Evolutionary conservation across 2,113 vertebrate genomes (phyloP), one percentile per base, ranked within the genome.

Genomic region (Lophius piscatorius): DNA sequence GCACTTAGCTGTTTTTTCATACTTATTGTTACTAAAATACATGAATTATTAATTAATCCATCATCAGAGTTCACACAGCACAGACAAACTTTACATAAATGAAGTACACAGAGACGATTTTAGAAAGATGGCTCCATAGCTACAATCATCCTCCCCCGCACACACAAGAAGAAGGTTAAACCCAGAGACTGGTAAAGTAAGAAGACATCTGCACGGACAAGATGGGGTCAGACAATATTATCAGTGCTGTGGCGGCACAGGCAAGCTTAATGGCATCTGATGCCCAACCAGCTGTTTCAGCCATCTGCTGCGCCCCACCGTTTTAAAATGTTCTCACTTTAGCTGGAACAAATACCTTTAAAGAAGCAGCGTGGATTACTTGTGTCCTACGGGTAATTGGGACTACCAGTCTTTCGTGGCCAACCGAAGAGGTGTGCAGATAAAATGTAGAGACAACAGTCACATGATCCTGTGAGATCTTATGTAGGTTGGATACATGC

Each of bases 221-320:
- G 58, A 76, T 59, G 63, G 34, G 54, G 34, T 44, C 51, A 67
- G 63, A 70, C 59, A 73, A 54, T 56, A 29, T 33, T 34, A 76
- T 75, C 54, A 38, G 68, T 33, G 33, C 75, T 29, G 60, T 62
- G 54, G 63, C 46, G 52, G 59, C 58, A 57, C 52, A 63, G 50
- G 63, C 56, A 62, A 77, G 42, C 63, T 70, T 78, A 83, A 84
- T 79, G 71, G 22, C 68, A 86, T 67, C 67, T 63, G 77, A 87
- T 82, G 76, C 47, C 79, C 81, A 82, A 73, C 75, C 87, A 84
- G 81, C 77, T 74, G 71, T 63, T 70, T 34, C 54, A 31, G 67
- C 85, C 85, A 88, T 87, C 87, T 89, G 85, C 21, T 31, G 31
- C 11, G 9, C 10, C 28, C 13, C 11, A 5, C 10, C 20, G 13